Evolutionary conservation across 1,140 invertebrate species (phyloP), one percentile per base, ranked within the genome.

Genomic region (Argopecten irradians): DNA sequence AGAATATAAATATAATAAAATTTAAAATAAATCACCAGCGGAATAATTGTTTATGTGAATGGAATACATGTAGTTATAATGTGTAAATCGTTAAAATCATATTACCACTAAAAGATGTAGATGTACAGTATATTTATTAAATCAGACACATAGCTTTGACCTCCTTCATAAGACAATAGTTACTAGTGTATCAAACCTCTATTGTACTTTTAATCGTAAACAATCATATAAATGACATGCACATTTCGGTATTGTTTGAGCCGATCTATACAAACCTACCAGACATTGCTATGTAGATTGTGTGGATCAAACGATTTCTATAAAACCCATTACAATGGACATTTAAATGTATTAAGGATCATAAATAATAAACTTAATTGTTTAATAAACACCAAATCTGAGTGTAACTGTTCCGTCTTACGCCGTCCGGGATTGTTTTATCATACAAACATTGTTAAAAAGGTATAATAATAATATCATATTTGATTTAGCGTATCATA

Each of bases 241-340:
- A 71, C 55, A 71, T 16, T 71, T 2, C 22, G 22, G 5, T 11
- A 71, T 71, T 71, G n/a, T 71, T n/a, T 71, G n/a, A 28, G 11
- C 8, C 55, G 11, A 5, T 71, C 22, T 71, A 71, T 28, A 71
- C 55, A 71, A 28, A 71, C 22, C n/a, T 16, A 71, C n/a, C 55
- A 71, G 55, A 71, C 55, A 71, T 28, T 71, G n/a, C n/a, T 71
- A 71, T 71, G 55, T 71, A 71, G 55, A 71, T 71, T 28, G 55
- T 11, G 5, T 28, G 55, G n/a, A 28, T 71, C 55, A 28, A 7
- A 8, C 5, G 55, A 71, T 71, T 71, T 71, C 55, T 71, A 71
- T 71, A 71, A 7, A 71, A 71, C 9, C 43, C 8, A 28, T 71
- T n/a, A 11, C 55, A 71, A 71, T 28, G n/a, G 55, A 71, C 55